Base-by-base conservation (phyloP, 2,113 vertebrate species). In the Anthoscopus minutus region DNA sequence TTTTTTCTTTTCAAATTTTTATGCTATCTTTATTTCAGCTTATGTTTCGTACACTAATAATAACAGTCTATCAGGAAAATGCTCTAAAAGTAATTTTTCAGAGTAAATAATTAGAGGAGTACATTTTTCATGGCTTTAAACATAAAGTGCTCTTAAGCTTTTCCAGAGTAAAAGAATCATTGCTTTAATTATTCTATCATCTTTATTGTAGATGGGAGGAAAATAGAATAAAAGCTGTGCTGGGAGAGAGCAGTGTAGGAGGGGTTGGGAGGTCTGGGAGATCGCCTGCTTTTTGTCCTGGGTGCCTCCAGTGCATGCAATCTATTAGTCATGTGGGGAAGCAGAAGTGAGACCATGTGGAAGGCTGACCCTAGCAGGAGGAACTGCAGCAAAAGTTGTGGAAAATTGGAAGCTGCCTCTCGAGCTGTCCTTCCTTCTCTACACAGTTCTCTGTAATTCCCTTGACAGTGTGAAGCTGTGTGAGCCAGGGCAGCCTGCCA, bases 61-160 rank as follows among this genome's bases (percentile, higher is more conserved):
- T 77, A 82, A n/a, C 30, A 86, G 47, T 48, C n/a, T 25, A 50
- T 86, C 57, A 65, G 53, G 51, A 90, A 86, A 94, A 80, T 60
- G 51, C 37, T 76, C 28, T 38, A 7, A 13, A 84, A 89, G 53
- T 89, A 3, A 11, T 91, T 89, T 91, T 56, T 45, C n/a, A n/a
- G n/a, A n/a, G 53, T 77, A 77, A 62, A 24, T 82, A 85, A 54
- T 77, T 28, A 38, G 54, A 78, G 65, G 42, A 57, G 44, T 13
- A 16, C 48, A 45, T 93, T 90, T 93, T 44, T 91, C 54, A 64
- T 44, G 85, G 35, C 4, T 88, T 86, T 92, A 48, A 73, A 60
- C 66, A 45, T 60, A 80, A 94, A 95, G 57, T 28, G 15, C 66
- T 81, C 74, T 50, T 86, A 73, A 88, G 86, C 90, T 93, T 93